These are phyloP conservation scores for Xiphophorus couchianus DNA, from an alignment of 2,113 vertebrate genomes.

Conservation along the genomic window DNA sequence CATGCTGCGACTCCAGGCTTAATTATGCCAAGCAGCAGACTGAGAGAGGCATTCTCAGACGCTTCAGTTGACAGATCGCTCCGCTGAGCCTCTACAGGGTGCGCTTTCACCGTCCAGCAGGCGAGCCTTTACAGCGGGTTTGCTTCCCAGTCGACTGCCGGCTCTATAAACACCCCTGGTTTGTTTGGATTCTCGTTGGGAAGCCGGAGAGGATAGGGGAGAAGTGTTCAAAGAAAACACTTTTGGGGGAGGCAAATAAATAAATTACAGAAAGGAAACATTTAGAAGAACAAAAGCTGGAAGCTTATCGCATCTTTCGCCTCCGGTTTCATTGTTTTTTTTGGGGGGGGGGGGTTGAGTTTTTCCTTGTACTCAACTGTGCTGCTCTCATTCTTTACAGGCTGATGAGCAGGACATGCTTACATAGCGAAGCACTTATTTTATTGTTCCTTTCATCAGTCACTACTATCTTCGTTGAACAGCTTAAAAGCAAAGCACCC, in stretches of 20 bases:
- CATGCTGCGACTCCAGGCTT: constrained; percentile 51
- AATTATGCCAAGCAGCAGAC: constrained; percentile 60
- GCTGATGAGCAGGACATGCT: constrained; percentile 6
- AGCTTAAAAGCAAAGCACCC: too few species aligned
- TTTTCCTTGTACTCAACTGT: background rate
- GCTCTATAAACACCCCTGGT: constrained; percentile 16
- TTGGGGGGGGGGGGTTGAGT: background rate
- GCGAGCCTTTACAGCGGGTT: constrained; percentile 46
- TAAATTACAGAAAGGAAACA: background rate
- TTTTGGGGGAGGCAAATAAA: background rate
- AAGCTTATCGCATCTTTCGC: background rate
- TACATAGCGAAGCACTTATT: constrained; percentile 14
- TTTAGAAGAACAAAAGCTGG: background rate
- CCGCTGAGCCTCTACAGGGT: constrained; percentile 32
- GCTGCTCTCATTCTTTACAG: background rate
- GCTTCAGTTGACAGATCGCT: constrained; percentile 58
- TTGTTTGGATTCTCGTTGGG: constrained; percentile 27
- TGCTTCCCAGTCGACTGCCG: constrained; percentile 56
- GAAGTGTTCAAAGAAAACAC: constrained; percentile 6
- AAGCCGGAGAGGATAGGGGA: background rate
- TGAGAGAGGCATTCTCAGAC: constrained; percentile 54
- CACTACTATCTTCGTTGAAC: background rate
- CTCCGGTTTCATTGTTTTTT: background rate
- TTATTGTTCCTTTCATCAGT: constrained; percentile 23
- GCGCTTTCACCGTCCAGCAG: constrained; percentile 61